Base-by-base conservation (phyloP, 2,113 vertebrate species). In the Colossoma macropomum region DNA sequence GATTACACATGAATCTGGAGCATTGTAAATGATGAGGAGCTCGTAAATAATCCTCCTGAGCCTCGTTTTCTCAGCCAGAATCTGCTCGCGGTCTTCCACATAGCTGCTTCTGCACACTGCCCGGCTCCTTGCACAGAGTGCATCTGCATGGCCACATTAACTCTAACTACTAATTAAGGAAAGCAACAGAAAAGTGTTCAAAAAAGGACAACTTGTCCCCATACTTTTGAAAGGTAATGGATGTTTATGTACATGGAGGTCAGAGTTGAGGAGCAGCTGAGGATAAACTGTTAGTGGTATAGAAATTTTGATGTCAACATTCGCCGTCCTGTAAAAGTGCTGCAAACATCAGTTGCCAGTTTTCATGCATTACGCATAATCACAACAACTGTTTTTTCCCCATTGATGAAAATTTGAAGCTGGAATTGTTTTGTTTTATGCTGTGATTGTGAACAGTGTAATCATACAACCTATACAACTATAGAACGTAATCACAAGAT, bases 11-110 rank as follows among this genome's bases (percentile, higher is more conserved):
- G 86, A 38, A 87, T 91, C 90, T 92, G 70, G 81, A 78, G 87
- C 84, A 54, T 80, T 89, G 79, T 80, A 70, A 89, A 92, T 91
- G 91, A 92, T 91, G 89, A 93, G 91, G 88, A 92, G 91, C 88
- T 91, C 86, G 84, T 85, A 76, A 81, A 85, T 77, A 81, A 81
- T 86, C 75, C 85, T 78, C 80, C 66, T 38, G 81, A 80, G 81
- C 28, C 80, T 77, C 81, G 66, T 87, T 87, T 71, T 68, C 85
- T 84, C 79, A 66, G 81, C 30, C 75, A 80, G 91, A 90, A 91
- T 84, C 85, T 81, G 87, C 91, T 89, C 65, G n/a, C 79, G 86
- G 85, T 52, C 78, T 78, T 77, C 84, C 79, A 74, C 84, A 62
- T 32, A 41, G 83, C 41, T 76, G 30, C 84, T 74, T 56, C 81